Evolutionary conservation across 37 sponge, comb jelly and placozoan genomes (phyloP).

Genomic region (Theonella swinhoei): DNA sequence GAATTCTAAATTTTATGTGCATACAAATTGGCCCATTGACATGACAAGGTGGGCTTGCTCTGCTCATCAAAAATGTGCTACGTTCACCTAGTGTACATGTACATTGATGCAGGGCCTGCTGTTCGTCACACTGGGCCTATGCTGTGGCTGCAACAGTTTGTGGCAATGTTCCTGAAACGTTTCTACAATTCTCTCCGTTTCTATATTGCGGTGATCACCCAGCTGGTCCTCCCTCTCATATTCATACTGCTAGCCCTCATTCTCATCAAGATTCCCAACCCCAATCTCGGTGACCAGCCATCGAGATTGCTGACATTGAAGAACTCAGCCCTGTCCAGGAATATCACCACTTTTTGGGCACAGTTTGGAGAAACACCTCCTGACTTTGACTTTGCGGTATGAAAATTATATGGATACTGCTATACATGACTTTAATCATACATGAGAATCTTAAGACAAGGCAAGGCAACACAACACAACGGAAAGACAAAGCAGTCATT

Average conservation of each 20-base stretch:
- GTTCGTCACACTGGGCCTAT: conserved; percentile 27
- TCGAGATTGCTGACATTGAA: conserved; percentile 5
- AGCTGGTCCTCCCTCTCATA: conserved; percentile 84
- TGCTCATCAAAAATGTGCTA: too few relatives aligned
- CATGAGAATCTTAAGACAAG: too few relatives aligned
- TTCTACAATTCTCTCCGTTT: conserved; percentile 83
- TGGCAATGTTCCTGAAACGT: conserved; percentile 82
- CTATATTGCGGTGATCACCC: conserved; percentile 75
- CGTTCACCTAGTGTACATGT: too few relatives aligned
- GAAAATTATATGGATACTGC: too few relatives aligned
- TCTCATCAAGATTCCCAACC: conserved; percentile 16
- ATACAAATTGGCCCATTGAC: too few relatives aligned
- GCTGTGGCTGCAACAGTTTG: conserved; percentile 78
- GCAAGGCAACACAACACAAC: too few relatives aligned
- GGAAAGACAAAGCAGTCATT: too few relatives aligned
- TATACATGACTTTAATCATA: too few relatives aligned
- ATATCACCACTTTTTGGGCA: conserved; percentile 30
- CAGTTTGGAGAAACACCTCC: background rate
- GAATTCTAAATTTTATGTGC: too few relatives aligned
- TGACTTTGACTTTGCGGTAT: background rate
- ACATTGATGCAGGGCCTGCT: background rate
- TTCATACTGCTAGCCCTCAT: conserved; percentile 81
- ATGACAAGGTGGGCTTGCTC: too few relatives aligned
- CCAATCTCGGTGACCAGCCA: background rate
- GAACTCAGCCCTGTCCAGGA: conserved; percentile 35